Conservation (phyloP, 2,797 vertebrate species). For the Channallabes apus region DNA sequence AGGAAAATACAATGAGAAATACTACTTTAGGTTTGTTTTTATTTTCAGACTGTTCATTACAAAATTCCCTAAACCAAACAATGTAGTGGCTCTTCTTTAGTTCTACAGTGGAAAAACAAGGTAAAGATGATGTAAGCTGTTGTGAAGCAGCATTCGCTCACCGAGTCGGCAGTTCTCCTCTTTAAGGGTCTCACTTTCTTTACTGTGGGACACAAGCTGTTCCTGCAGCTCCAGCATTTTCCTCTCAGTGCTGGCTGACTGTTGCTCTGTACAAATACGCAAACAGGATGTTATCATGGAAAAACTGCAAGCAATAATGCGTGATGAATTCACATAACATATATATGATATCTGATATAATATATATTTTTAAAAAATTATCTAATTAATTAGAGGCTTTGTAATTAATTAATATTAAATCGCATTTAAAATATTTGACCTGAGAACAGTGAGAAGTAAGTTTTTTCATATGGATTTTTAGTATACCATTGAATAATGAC, state of each 20-base stretch:
- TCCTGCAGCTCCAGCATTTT: conserved; percentile 87
- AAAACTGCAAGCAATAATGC: not conserved
- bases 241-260: conserved; percentile 93
- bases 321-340: not conserved
- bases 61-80: not conserved
- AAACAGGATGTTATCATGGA: not conserved
- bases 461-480: no score
- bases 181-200: conserved; percentile 79
- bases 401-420: no score
- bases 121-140: not conserved
- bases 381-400: no score
- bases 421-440: no score
- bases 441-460: no score
- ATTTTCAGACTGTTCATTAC: not conserved
- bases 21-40: not conserved
- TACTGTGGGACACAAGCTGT: conserved; percentile 83
- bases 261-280: conserved; percentile 82
- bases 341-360: no score
- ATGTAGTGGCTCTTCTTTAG: not conserved
- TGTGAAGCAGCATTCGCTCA: conserved; percentile 68
- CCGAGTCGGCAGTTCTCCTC: conserved; percentile 85
- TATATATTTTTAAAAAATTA: no score
- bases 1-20: not conserved
- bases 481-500: no score
- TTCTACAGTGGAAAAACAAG: no score